Evolutionary conservation across 2,888 invertebrate species (phyloP).

Genomic region (Agriotes lineatus): DNA sequence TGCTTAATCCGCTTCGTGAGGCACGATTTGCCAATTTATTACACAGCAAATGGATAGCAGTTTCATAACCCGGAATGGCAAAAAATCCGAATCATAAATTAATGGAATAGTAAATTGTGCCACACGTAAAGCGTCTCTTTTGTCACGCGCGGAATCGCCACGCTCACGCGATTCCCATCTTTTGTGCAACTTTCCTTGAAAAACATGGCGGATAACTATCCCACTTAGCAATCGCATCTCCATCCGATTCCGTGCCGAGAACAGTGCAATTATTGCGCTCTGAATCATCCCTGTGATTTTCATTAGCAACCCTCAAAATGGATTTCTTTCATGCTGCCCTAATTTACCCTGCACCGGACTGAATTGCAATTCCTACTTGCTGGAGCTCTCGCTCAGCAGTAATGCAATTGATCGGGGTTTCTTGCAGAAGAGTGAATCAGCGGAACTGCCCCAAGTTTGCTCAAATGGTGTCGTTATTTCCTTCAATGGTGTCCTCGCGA

Average conservation of each 20-base stretch:
- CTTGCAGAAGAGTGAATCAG: conserved; percentile 25
- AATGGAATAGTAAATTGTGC: not conserved
- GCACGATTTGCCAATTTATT: conserved; percentile 13
- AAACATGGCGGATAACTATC: not conserved
- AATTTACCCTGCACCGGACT: conserved; percentile 36
- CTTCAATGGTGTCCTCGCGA: conserved; percentile 15
- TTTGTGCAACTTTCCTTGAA: not conserved
- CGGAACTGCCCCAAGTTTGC: conserved; percentile 18
- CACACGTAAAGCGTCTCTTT: not conserved
- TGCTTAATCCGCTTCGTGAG: conserved; percentile 9
- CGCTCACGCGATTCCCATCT: conserved; percentile 2
- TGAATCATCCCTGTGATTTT: conserved; percentile 43
- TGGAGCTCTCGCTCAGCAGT: conserved; percentile 29
- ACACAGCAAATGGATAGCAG: conserved; percentile 12
- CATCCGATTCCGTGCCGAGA: conserved; percentile 6
- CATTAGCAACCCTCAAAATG: conserved; percentile 42
- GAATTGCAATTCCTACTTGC: conserved; percentile 37
- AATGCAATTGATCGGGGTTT: conserved; percentile 27
- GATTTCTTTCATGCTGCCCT: conserved; percentile 42
- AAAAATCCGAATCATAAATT: conserved; percentile 3
- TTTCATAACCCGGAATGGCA: not conserved
- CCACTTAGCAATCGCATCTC: not conserved
- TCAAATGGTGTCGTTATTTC: not conserved
- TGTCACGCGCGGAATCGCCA: not conserved
- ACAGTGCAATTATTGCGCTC: conserved; percentile 43